phyloP scores from a whole-genome alignment of 2,797 vertebrate species.

The Odontamblyopus rebecca region DNA sequence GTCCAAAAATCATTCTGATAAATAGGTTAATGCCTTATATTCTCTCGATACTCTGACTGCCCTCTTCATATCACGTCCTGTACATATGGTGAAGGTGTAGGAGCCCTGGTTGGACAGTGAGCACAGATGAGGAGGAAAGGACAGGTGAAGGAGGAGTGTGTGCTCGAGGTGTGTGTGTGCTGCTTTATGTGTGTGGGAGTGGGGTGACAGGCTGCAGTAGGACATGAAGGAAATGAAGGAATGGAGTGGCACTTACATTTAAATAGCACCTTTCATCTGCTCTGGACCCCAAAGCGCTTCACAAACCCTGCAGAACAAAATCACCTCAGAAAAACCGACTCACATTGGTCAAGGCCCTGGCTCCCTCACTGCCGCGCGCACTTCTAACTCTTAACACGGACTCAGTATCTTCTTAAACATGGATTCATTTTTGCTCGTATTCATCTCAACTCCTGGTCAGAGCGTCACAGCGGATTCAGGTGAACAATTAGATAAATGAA shows the following conservation, averaged over 20 bases:
- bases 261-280: slow-evolving; percentile 90
- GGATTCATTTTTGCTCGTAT: background rate
- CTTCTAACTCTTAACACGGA: slow-evolving; percentile 42
- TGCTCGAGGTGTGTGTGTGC: slow-evolving; percentile 55
- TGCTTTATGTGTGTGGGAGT: slow-evolving; percentile 43
- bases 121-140: slow-evolving; percentile 68
- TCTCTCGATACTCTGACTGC: background rate
- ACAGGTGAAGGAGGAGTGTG: slow-evolving; percentile 65
- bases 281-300: slow-evolving; percentile 88
- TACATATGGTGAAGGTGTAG: background rate
- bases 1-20: too few species aligned
- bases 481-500: background rate
- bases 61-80: background rate
- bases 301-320: slow-evolving; percentile 89
- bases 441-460: slow-evolving; percentile 4
- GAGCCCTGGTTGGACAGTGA: slow-evolving; percentile 2
- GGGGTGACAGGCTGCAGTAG: slow-evolving; percentile 69
- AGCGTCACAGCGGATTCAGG: background rate
- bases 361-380: slow-evolving; percentile 67
- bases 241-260: slow-evolving; percentile 89
- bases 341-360: slow-evolving; percentile 76
- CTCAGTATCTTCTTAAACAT: slow-evolving; percentile 18
- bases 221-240: slow-evolving; percentile 84
- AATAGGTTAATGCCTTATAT: too few species aligned
- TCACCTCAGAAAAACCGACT: slow-evolving; percentile 84